Evolutionary conservation across 2,797 vertebrate species (phyloP), one percentile per base, ranked within the genome.

Genomic region (Sarcoramphus papa): DNA sequence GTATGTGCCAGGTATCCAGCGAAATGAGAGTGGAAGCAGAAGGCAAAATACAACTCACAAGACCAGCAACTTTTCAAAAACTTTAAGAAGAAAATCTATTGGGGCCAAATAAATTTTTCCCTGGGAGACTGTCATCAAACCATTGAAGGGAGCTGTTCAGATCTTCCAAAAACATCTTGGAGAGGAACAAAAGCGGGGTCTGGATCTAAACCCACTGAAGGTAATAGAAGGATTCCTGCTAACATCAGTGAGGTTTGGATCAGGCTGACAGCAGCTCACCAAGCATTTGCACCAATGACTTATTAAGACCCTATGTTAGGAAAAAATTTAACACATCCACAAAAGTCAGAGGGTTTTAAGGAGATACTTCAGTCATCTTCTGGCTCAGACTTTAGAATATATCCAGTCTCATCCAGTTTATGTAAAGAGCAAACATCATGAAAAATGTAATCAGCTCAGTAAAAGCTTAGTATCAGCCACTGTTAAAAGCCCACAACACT

Each of bases 371-470:
- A 56, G 65, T 21, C 35, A 35, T 54, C 24, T 73, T 81, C 54
- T 67, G 40, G 13, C 51, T 93, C 48, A 79, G 60, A 30, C 28
- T 56, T 86, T 23, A 88, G 37, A 63, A 64, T 45, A 47, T 31
- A 90, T 65, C 43, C 27, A 45, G 41, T 47, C 47, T 84, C 12
- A 31, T n/a, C 37, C n/a, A 73, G 62, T 79, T 96, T 56, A 92
- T 43, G 7, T 41, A 82, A 73, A 95, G 14, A 81, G 20, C 33
- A 86, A 25, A 59, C 41, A 85, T 63, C 12, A 85, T 31, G 51
- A 67, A 92, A 93, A 90, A 92, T 45, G 10, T 73, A 76, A 94
- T 90, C 85, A 53, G 21, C 40, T 85, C 91, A 73, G 79, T 91
- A 84, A 95, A 93, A 93, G 59, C 62, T 62, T 88, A 62, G 62